Conservation (phyloP, 2,797 vertebrate genomes). For the Malurus leucopterus region DNA sequence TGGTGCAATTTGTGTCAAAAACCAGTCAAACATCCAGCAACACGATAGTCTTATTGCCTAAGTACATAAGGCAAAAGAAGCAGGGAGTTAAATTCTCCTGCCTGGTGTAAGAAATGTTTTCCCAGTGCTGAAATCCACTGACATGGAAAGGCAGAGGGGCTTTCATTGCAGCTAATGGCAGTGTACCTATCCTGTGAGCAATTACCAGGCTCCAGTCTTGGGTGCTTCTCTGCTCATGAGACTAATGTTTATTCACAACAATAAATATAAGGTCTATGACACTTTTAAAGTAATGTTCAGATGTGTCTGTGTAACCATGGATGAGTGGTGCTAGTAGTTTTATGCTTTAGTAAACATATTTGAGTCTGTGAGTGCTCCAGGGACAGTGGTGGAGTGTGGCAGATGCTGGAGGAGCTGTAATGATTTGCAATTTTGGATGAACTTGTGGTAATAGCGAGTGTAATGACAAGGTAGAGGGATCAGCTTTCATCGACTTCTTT, state of each 20-base stretch:
- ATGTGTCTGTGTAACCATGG: constrained; percentile 57
- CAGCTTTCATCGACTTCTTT: constrained; percentile 1
- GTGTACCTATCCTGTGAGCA: constrained; percentile 57
- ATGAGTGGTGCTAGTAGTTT: constrained; percentile 54
- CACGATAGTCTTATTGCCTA: not conserved
- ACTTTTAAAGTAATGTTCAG: constrained; percentile 65
- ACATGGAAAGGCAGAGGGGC: constrained; percentile 49
- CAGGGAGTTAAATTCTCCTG: constrained; percentile 36
- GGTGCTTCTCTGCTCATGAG: constrained; percentile 52
- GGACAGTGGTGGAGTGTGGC: constrained; percentile 34
- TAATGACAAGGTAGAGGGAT: constrained; percentile 52
- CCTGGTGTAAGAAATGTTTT: constrained; percentile 4
- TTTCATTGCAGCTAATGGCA: constrained; percentile 64
- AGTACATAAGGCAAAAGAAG: not conserved
- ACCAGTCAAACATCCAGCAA: not conserved
- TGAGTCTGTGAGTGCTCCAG: constrained; percentile 50
- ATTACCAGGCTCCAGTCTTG: constrained; percentile 43
- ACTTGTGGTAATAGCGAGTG: constrained; percentile 47
- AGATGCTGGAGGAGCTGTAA: constrained; percentile 39
- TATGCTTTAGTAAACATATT: constrained; percentile 66
- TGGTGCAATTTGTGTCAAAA: constrained; percentile 26
- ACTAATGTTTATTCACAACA: constrained; percentile 70
- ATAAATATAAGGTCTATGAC: constrained; percentile 71
- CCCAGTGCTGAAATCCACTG: constrained; percentile 7
- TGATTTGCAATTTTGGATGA: constrained; percentile 59